Evolutionary conservation across 2,888 invertebrate genomes (phyloP), one percentile per base, ranked within the genome.

Genomic region (Athalia rosae): DNA sequence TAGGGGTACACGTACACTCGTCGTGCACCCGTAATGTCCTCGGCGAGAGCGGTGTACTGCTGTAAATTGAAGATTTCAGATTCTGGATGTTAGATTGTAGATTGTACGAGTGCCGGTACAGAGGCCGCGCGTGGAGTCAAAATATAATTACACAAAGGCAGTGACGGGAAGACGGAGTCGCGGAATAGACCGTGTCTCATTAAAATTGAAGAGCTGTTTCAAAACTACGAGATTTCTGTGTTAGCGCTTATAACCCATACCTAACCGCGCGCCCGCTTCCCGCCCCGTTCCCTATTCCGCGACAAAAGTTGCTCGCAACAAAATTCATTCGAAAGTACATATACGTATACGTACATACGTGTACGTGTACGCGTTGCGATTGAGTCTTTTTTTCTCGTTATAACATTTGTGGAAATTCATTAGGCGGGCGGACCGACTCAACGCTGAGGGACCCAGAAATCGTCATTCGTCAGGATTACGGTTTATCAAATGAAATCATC

Each of bases 131-230:
- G 58, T 71, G 84, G 84, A 87, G 87, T 86, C 87, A 87, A 87
- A 87, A 87, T 87, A 87, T 87, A 87, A 87, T 87, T 87, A 87
- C 87, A 87, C 86, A 87, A 87, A 87, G 87, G 84, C 85, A 81
- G 84, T 86, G 85, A 86, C 86, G 84, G 85, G 85, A 86, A 85
- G 87, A 86, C 86, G 86, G 86, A 85, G 87, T 85, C 84, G 84
- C 84, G 86, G 85, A 88, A 88, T 87, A 86, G 88, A 88, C 85
- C 61, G 86, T 85, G 85, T 85, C 88, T 89, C 89, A 89, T 89
- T 89, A 89, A 89, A 89, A 89, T 89, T 89, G 87, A 87, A 89
- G 89, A 85, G 87, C 85, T 88, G 88, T 88, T 89, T 87, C 86
- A 86, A 85, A 88, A 89, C 87, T 88, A 85, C 87, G 86, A 86